Evolutionary conservation across 1,140 invertebrate genomes (phyloP).

Genomic region (Apis florea): DNA sequence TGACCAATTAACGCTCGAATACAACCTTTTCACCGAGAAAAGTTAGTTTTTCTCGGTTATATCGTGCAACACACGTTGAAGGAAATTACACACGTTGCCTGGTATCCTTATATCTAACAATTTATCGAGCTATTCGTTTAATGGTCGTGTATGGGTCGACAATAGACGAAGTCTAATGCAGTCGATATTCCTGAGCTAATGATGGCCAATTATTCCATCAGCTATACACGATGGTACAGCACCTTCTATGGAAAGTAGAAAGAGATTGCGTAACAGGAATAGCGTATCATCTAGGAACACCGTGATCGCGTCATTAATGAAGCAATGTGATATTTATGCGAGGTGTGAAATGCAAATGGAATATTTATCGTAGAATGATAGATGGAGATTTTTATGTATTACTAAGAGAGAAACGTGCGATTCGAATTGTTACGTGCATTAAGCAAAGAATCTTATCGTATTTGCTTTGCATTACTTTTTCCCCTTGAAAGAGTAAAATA

Average conservation of each 20-base stretch:
- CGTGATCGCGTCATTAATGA: constrained; percentile 12
- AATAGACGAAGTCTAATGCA: constrained; percentile 14
- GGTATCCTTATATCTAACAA: background rate
- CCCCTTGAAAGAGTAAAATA: too few relatives aligned
- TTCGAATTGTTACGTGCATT: background rate
- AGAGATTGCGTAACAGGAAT: background rate
- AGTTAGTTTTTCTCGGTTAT: background rate
- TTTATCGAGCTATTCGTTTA: background rate
- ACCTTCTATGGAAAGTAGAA: background rate
- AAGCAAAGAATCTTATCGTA: too few relatives aligned
- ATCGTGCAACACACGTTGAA: background rate
- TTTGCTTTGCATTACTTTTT: too few relatives aligned
- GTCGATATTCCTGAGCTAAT: constrained; percentile 3
- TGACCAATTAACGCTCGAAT: too few relatives aligned
- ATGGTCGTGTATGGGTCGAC: background rate
- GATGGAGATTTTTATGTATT: background rate
- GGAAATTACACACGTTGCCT: background rate
- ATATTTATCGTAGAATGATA: background rate
- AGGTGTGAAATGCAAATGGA: background rate
- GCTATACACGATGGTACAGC: background rate
- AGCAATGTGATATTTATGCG: background rate
- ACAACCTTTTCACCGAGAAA: background rate
- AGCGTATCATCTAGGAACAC: background rate
- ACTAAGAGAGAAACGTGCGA: background rate
- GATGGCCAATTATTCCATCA: constrained; percentile 24